phyloP scores from a whole-genome alignment of 2,888 invertebrate species.

The Zele albiditarsus region DNA sequence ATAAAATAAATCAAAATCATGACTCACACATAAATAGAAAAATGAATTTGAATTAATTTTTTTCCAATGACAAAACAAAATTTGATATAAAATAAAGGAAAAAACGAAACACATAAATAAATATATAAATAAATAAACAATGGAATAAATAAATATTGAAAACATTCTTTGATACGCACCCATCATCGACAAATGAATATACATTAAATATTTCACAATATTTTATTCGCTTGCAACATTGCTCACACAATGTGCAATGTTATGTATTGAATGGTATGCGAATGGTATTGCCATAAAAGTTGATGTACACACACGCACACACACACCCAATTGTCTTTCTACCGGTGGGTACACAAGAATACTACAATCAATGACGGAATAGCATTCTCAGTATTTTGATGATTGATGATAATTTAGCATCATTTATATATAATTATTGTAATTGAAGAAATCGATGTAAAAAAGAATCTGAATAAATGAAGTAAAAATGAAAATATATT shows the following conservation, averaged over 20 bases:
- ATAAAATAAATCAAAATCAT: background rate
- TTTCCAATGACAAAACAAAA: background rate
- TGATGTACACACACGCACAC: background rate
- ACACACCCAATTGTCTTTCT: background rate
- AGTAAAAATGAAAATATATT: background rate
- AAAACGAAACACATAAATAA: no score
- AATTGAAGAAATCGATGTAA: background rate
- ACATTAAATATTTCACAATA: slow-evolving; percentile 2
- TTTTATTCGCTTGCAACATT: background rate
- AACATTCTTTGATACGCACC: background rate
- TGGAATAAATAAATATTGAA: background rate
- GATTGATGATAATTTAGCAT: background rate
- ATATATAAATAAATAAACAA: background rate
- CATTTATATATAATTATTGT: background rate
- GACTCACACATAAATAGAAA: background rate
- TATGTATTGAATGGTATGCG: background rate
- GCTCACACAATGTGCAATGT: background rate
- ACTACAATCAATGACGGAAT: background rate
- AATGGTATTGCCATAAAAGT: background rate
- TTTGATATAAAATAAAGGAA: background rate
- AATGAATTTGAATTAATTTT: background rate
- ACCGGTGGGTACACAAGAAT: background rate
- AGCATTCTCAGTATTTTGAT: background rate
- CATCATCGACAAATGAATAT: background rate
- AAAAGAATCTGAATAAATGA: background rate